Base-by-base conservation (phyloP, 92 coral and sea anemone species). In the Porites divaricata region DNA sequence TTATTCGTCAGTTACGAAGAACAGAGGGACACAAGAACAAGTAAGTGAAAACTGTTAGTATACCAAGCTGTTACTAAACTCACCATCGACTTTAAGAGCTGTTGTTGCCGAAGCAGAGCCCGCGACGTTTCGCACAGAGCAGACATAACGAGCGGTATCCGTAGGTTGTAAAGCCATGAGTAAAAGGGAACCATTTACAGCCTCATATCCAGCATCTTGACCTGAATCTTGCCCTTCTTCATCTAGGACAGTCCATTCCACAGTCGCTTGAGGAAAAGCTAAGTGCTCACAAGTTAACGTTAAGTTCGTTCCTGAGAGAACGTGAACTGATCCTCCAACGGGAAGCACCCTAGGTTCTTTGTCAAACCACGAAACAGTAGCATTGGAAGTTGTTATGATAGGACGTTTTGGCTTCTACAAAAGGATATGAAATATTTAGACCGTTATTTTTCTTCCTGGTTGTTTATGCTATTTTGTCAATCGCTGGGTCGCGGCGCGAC, bases 51-150 rank as follows among this genome's bases (percentile, higher is more conserved):
- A 4, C 7, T 13, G 28, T 67, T 28, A 25, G 26, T 69, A 9
- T 69, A 59, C 53, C n/a, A 62, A 58, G 28, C 5, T 8, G 8
- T n/a, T 45, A 9, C 24, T 52, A 11, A 0, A 75, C 98, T 68
- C 68, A 94, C 98, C 98, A 56, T 89, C 62, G 59, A 94, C 94
- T 51, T 80, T 84, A 22, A 94, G 81, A 24, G 50, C 66, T 19
- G 98, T 89, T 63, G 76, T 77, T 6, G 84, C 83, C 6, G 86
- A 76, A 22, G 84, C 90, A 15, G 89, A 67, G 9, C 98, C 99
- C 12, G 95, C 93, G 17, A 93, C 70, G 85, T 95, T 97, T 54
- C 87, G 84, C 9, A 98, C 99, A 62, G 89, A 78, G 77, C 99
- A 97, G 16, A 80, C 90, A 75, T 97, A 97, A 50, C 62, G 71